These are phyloP conservation scores for Pedicia rivosa DNA, from an alignment of 2,888 invertebrate genomes.

Conservation along the genomic window DNA sequence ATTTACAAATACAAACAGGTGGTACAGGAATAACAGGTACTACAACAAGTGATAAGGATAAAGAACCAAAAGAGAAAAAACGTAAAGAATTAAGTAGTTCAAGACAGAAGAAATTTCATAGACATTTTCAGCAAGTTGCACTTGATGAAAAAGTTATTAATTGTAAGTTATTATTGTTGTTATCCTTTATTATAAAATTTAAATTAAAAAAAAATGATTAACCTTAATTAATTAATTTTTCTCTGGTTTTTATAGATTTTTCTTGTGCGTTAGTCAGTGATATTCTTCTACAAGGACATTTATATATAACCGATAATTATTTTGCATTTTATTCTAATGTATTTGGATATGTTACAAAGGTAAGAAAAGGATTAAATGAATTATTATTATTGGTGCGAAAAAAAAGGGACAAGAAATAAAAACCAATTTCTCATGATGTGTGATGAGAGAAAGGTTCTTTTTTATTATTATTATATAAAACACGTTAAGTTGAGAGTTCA, in stretches of 20 bases:
- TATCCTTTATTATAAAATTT: too few species aligned
- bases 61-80: constrained; percentile 18
- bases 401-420: too few species aligned
- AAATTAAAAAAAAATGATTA: constrained; percentile 1
- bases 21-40: background rate
- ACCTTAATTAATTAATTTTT: too few species aligned
- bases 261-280: constrained; percentile 87
- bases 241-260: constrained; percentile 64
- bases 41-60: constrained; percentile 20
- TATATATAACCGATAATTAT: constrained; percentile 88
- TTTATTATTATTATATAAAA: too few species aligned
- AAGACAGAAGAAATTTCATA: constrained; percentile 76
- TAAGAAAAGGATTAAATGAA: too few species aligned
- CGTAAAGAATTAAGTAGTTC: constrained; percentile 32
- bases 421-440: too few species aligned
- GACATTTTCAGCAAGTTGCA: constrained; percentile 72
- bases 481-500: too few species aligned
- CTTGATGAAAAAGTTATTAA: constrained; percentile 74
- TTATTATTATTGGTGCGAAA: too few species aligned
- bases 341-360: constrained; percentile 87
- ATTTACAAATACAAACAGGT: background rate
- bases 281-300: constrained; percentile 79
- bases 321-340: constrained; percentile 95
- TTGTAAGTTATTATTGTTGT: too few species aligned
- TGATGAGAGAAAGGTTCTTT: too few species aligned